These are phyloP conservation scores for Eulemur rubriventer DNA, from an alignment of 2,797 vertebrate species.

Conservation along the genomic window DNA sequence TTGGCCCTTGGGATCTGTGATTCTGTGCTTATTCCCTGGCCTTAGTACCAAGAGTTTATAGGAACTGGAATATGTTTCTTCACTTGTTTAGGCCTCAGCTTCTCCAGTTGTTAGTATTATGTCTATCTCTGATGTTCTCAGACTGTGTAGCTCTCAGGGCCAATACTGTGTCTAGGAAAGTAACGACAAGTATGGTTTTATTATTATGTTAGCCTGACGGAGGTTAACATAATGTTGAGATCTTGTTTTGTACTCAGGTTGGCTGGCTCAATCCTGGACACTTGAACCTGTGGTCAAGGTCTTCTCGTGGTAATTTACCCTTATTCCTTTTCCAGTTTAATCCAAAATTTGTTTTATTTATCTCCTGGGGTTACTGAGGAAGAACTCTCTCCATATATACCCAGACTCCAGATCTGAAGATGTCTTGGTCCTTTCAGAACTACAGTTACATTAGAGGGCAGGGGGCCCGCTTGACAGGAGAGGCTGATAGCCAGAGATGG, in stretches of 20 bases:
- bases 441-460: neutral
- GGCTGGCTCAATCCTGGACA: neutral
- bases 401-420: neutral
- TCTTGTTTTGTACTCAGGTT: neutral
- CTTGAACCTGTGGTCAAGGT: neutral
- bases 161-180: neutral
- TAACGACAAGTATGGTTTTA: neutral
- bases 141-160: neutral
- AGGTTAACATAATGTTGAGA: conserved; percentile 38
- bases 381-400: neutral
- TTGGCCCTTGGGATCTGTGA: neutral
- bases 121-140: neutral
- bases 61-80: neutral
- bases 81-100: neutral
- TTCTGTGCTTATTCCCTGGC: neutral
- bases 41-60: neutral
- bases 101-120: neutral
- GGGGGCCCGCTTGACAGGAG: neutral
- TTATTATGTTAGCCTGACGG: neutral
- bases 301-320: neutral
- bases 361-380: neutral
- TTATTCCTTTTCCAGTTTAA: neutral
- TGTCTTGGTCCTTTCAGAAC: neutral
- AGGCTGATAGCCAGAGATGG: neutral
- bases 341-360: conserved; percentile 38